Base-by-base conservation (phyloP, 2,113 vertebrate genomes). In the Drymodes brunneopygia region DNA sequence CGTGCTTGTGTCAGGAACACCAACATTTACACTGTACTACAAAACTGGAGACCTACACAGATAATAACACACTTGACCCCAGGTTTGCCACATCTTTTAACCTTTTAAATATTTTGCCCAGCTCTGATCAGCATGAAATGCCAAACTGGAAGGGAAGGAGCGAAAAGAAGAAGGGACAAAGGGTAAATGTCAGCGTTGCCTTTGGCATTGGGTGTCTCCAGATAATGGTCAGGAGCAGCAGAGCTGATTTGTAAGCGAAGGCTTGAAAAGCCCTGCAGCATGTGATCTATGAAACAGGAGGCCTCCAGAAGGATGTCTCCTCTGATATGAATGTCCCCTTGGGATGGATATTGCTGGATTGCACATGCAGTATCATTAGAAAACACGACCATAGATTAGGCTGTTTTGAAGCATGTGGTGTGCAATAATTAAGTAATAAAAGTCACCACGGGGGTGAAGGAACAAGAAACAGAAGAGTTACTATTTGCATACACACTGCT, bases 351-450 rank as follows among this genome's bases (percentile, higher is more conserved):
- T 60, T 91, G 88, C 69, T 90, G 96, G 96, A 97, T 96, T 60
- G 90, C 90, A n/a, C 93, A 87, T 95, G 90, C 64, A 58, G 80
- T 81, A 97, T 97, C 97, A 95, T 98, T 98, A 98, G 97, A 96
- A 97, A 97, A 97, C 97, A 88, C 33, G 6, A 94, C 96, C 94
- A 95, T 97, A 98, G 97, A 98, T 98, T 97, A 98, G 98, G 97
- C 98, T 96, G 97, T 96, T 96, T 96, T 91, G 98, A 95, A 96
- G 98, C 99, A 98, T 98, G 99, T 98, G 98, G 99, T 88, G 98
- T 95, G 97, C 98, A 98, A 98, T 99, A 99, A 99, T 99, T 98
- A 99, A 99, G 99, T 98, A 99, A 99, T 99, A 99, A 99, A 99
- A 99, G 98, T 98, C 98, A 96, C 98, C 91, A 95, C 97, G 87